A percentile compares a stretch with the other conserved stretches of the same genome.
phyloP scores from a whole-genome alignment of 2,797 vertebrate species.

The Chloroceryle amazona region DNA sequence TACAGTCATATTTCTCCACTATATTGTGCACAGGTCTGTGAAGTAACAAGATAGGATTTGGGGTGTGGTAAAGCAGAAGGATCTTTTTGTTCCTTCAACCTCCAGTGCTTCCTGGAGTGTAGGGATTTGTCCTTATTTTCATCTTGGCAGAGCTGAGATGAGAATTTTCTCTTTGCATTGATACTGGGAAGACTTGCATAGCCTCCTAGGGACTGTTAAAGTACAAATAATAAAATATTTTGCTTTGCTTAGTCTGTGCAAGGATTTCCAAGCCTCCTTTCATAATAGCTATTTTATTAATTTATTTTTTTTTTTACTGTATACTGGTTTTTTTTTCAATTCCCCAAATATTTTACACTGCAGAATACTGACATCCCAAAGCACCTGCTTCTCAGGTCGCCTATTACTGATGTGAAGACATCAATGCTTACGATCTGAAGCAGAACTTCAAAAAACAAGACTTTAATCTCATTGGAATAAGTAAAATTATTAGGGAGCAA shows the following conservation, averaged over 20 bases:
- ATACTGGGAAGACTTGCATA: neutral
- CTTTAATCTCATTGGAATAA: neutral
- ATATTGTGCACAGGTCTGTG: neutral
- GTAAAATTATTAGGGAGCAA: neutral
- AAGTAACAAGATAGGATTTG: neutral
- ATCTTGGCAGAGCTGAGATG: neutral
- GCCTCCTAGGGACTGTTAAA: neutral
- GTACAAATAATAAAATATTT: neutral
- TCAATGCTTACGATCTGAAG: neutral
- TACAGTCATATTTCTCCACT: neutral
- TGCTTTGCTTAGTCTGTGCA: neutral
- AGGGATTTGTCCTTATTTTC: neutral
- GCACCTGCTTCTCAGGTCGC: neutral
- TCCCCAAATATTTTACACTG: neutral
- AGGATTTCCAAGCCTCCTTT: conserved; percentile 8
- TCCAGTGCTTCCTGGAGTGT: neutral
- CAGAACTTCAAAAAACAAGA: neutral
- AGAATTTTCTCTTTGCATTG: neutral
- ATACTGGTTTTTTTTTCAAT: neutral
- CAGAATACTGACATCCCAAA: neutral
- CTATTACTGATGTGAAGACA: neutral
- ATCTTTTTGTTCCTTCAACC: neutral
- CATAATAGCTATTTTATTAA: neutral
- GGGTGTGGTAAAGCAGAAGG: neutral
- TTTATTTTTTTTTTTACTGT: neutral